phyloP scores from a whole-genome alignment of 2,113 vertebrate genomes.

The Microtus pennsylvanicus region DNA sequence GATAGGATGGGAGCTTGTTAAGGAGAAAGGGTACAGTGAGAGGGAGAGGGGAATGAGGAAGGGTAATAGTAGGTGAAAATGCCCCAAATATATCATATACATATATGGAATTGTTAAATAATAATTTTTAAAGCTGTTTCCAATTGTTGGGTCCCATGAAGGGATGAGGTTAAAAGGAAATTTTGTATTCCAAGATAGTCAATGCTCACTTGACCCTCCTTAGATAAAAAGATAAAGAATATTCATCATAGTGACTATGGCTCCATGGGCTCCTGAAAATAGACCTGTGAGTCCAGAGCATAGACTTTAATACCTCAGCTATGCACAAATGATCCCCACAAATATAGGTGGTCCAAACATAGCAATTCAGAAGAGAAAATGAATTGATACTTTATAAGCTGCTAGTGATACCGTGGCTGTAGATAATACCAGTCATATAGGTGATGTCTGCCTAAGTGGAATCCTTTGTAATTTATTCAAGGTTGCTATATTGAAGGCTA shows the following conservation, averaged over 20 bases:
- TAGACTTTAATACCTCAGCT: not conserved
- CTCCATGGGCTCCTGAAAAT: not conserved
- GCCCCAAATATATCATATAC: not conserved
- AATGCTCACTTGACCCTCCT: conserved; percentile 16
- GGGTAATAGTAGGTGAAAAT: not conserved
- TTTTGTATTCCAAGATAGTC: not conserved
- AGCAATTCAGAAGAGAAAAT: conserved; percentile 43
- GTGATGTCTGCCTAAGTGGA: conserved; percentile 15
- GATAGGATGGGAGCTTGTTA: not conserved
- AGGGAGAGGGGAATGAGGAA: not conserved
- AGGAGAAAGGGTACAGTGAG: not conserved
- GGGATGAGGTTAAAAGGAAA: conserved; percentile 3
- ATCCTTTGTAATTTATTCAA: conserved; percentile 18
- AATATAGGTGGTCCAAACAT: conserved; percentile 16
- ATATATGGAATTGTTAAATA: not conserved
- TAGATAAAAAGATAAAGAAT: conserved; percentile 37
- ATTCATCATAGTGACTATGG: not conserved
- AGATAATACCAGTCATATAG: conserved; percentile 14
- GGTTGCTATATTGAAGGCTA: conserved; percentile 41
- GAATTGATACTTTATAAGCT: conserved; percentile 32
- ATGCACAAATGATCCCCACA: not conserved
- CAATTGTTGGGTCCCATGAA: not conserved
- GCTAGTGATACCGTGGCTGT: not conserved
- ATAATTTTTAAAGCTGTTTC: not conserved
- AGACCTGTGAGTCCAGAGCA: not conserved